phyloP scores from a whole-genome alignment of 2,888 invertebrate genomes.

The Ditylenchus weischeri region DNA sequence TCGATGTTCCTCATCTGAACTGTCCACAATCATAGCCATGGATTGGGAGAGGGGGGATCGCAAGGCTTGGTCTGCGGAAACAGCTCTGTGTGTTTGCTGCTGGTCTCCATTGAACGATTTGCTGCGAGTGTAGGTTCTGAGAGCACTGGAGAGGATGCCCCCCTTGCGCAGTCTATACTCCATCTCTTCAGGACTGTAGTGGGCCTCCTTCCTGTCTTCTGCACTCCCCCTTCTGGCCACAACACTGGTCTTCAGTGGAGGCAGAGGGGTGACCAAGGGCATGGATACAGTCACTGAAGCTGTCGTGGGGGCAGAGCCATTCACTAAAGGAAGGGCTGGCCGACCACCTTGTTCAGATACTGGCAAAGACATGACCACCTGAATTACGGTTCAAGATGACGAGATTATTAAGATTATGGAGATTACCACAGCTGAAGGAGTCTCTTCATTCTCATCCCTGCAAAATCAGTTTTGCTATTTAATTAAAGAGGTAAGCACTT shows the following conservation, averaged over 20 bases:
- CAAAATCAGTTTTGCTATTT: no score
- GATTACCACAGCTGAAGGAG: no score
- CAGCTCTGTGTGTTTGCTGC: background rate
- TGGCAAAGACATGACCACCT: no score
- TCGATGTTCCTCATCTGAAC: slow-evolving; percentile 39
- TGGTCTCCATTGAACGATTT: slow-evolving; percentile 1
- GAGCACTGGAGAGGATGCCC: slow-evolving; percentile 31
- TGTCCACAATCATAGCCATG: slow-evolving; percentile 20
- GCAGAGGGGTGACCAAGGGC: background rate
- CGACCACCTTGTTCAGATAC: no score
- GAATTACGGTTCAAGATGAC: no score
- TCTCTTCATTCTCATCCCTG: no score
- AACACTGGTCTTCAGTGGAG: background rate
- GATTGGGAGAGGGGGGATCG: background rate
- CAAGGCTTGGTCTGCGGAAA: background rate
- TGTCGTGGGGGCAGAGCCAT: no score
- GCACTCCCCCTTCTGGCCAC: no score
- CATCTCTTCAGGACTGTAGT: slow-evolving; percentile 28
- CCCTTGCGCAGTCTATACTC: slow-evolving; percentile 26
- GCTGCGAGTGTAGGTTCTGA: slow-evolving; percentile 14
- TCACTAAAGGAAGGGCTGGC: no score
- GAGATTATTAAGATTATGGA: no score
- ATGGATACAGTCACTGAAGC: no score
- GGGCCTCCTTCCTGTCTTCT: background rate
- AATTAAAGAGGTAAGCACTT: no score